Evolutionary conservation across 2,113 vertebrate genomes (phyloP).

Genomic region (Monopterus albus): DNA sequence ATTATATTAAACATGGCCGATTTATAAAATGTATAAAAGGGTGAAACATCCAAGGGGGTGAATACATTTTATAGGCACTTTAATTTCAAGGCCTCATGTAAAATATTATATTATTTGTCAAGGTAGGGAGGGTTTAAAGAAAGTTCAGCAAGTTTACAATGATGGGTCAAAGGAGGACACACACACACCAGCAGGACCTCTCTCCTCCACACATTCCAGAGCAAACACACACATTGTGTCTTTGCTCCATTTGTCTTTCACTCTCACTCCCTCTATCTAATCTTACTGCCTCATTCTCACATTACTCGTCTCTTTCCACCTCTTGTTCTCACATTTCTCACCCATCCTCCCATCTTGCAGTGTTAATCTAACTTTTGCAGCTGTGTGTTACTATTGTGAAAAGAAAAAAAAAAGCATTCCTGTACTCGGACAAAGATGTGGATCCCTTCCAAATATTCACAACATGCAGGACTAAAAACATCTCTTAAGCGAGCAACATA

Average conservation of each 20-base stretch:
- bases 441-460: conserved; percentile 42
- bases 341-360: conserved; percentile 40
- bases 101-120: background rate
- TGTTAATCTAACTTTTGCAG: conserved; percentile 48
- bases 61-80: no score
- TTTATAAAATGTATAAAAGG: no score
- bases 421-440: conserved; percentile 31
- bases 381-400: conserved; percentile 51
- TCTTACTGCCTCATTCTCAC: conserved; percentile 45
- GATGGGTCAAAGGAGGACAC: conserved; percentile 49
- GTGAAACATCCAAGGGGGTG: no score
- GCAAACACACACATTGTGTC: conserved; percentile 52
- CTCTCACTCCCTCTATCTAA: conserved; percentile 20
- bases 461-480: conserved; percentile 7
- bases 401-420: conserved; percentile 42
- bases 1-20: no score
- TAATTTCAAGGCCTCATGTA: background rate
- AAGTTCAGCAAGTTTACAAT: conserved; percentile 63
- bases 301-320: conserved; percentile 24
- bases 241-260: conserved; percentile 58
- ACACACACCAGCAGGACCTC: conserved; percentile 21
- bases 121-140: conserved; percentile 18
- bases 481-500: background rate
- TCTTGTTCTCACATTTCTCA: conserved; percentile 46
- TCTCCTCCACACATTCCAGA: conserved; percentile 68